Evolutionary conservation across 2,113 vertebrate species (phyloP).

Genomic region (Ceyx melanurus): DNA sequence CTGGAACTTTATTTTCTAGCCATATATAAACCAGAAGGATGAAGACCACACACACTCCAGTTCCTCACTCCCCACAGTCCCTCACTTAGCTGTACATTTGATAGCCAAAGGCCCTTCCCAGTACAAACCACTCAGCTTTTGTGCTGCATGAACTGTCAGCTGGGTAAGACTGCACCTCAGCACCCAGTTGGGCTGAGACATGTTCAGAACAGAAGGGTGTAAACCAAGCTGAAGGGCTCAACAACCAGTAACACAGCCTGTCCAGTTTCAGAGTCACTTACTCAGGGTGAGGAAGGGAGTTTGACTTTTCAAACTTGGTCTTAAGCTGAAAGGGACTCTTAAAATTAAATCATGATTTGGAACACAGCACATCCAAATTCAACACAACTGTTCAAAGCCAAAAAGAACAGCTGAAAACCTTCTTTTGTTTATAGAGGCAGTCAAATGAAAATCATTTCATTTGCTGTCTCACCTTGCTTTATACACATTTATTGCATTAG

Average conservation of each 20-base stretch:
- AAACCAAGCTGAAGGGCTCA: neutral
- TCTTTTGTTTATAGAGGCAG: neutral
- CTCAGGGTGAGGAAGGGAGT: neutral
- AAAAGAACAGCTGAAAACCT: neutral
- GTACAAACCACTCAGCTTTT: neutral
- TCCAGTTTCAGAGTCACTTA: neutral
- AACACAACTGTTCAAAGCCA: neutral
- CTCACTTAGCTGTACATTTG: neutral
- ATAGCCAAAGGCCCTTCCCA: neutral
- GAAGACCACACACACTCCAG: neutral
- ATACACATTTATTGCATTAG: neutral
- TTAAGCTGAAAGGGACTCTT: neutral
- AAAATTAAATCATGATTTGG: neutral
- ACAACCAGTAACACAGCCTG: neutral
- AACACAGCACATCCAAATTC: neutral
- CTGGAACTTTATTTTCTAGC: neutral
- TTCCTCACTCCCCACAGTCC: neutral
- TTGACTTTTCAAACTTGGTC: neutral
- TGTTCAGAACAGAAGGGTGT: neutral
- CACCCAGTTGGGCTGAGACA: neutral
- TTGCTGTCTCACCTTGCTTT: neutral
- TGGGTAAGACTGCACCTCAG: neutral
- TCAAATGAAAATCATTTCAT: neutral
- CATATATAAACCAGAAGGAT: neutral
- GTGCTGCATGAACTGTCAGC: neutral